These are phyloP conservation scores for Tholera decimalis DNA, from an alignment of 2,888 invertebrate species.

Conservation along the genomic window DNA sequence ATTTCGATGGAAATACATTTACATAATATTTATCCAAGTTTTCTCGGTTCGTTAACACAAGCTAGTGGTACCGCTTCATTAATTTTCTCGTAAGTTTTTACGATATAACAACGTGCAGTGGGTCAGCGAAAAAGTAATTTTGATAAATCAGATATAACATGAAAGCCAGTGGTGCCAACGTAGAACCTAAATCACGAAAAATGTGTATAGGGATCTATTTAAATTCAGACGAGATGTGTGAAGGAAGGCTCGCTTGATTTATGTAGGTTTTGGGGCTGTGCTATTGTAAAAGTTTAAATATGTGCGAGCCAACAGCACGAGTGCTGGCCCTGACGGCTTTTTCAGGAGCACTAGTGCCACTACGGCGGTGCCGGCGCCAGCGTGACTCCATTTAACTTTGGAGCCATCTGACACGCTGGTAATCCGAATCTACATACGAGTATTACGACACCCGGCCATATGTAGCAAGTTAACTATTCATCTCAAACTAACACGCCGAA, in stretches of 20 bases:
- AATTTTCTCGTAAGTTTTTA: slow-evolving; percentile 59
- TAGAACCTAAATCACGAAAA: slow-evolving; percentile 82
- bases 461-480: slow-evolving; percentile 41
- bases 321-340: slow-evolving; percentile 56
- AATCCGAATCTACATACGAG: slow-evolving; percentile 61
- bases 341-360: slow-evolving; percentile 53
- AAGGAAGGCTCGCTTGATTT: slow-evolving; percentile 86
- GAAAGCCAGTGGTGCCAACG: slow-evolving; percentile 69
- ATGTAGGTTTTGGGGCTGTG: slow-evolving; percentile 79
- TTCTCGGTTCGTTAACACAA: slow-evolving; percentile 62
- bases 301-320: slow-evolving; percentile 73
- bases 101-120: slow-evolving; percentile 36
- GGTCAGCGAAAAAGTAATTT: slow-evolving; percentile 57
- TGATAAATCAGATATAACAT: slow-evolving; percentile 72
- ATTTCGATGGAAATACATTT: slow-evolving; percentile 51
- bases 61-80: slow-evolving; percentile 56
- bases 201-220: slow-evolving; percentile 84
- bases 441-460: slow-evolving; percentile 31
- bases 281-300: slow-evolving; percentile 88
- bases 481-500: slow-evolving; percentile 21
- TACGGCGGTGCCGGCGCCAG: slow-evolving; percentile 61
- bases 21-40: slow-evolving; percentile 53
- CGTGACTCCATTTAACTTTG: slow-evolving; percentile 75
- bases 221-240: slow-evolving; percentile 87
- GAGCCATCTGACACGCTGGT: slow-evolving; percentile 69